phyloP scores from a whole-genome alignment of 2,888 invertebrate species.

The Lasioglossum vierecki region DNA sequence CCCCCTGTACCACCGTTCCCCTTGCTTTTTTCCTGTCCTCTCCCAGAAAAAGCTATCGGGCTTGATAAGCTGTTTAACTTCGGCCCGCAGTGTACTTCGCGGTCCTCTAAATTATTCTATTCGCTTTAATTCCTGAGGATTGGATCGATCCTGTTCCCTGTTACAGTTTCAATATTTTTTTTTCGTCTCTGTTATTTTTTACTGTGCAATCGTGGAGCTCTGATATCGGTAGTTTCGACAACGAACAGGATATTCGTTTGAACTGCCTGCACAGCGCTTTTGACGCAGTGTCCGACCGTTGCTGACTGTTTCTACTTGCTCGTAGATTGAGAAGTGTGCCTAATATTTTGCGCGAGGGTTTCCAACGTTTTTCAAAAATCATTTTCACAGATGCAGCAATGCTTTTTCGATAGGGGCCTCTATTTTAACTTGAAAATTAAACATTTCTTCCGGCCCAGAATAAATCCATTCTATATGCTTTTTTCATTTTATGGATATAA shows the following conservation, averaged over 20 bases:
- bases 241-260: background rate
- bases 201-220: background rate
- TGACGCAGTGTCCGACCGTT: background rate
- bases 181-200: background rate
- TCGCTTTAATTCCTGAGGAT: background rate
- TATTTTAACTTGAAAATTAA: too few relatives aligned
- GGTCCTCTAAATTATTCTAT: background rate
- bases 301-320: background rate
- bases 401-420: too few relatives aligned
- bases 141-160: background rate
- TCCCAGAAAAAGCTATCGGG: constrained; percentile 15
- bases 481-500: too few relatives aligned
- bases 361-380: too few relatives aligned
- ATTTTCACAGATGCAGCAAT: too few relatives aligned
- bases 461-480: too few relatives aligned
- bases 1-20: background rate
- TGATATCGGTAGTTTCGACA: background rate
- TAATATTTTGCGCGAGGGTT: background rate
- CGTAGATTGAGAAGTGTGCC: background rate
- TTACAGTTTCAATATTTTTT: background rate
- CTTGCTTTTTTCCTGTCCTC: background rate
- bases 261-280: background rate
- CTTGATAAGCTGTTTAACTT: constrained; percentile 23
- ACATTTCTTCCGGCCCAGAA: too few relatives aligned
- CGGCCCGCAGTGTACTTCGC: background rate